Evolutionary conservation across 1,140 invertebrate species (phyloP).

Genomic region (Trachelipus rathkii): DNA sequence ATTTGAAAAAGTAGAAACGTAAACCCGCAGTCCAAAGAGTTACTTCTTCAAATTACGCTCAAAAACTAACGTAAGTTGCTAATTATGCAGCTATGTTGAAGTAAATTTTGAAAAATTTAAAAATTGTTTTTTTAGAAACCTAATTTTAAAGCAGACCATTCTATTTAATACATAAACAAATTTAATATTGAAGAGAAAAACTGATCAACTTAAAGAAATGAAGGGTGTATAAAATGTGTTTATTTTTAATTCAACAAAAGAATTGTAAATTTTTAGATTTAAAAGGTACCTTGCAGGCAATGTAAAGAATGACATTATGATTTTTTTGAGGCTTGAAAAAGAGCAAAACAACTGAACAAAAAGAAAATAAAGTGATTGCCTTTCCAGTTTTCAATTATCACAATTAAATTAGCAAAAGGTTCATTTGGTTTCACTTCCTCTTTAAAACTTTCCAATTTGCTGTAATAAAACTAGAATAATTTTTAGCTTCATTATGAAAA

Average conservation of each 20-base stretch:
- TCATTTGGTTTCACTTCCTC: no score
- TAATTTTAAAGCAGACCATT: not conserved
- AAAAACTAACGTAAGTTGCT: not conserved
- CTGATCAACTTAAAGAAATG: not conserved
- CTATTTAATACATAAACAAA: not conserved
- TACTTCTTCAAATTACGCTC: not conserved
- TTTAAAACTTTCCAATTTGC: no score
- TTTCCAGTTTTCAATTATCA: no score
- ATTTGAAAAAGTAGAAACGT: not conserved
- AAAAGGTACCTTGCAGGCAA: not conserved
- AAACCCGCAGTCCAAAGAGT: not conserved
- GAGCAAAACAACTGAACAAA: not conserved
- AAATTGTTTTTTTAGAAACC: not conserved
- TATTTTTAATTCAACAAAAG: not conserved
- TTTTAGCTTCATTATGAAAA: no score
- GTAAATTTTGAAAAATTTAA: not conserved
- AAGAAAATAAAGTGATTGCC: no score
- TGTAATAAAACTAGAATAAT: no score
- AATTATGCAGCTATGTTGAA: not conserved
- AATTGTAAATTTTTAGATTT: conserved; percentile 16
- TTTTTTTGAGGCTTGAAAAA: not conserved
- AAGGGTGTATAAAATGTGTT: not conserved
- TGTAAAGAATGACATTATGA: not conserved
- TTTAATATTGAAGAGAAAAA: not conserved
- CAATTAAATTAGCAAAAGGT: no score